Evolutionary conservation across 2,888 invertebrate genomes (phyloP).

Genomic region (Drosophila acutilabella): DNA sequence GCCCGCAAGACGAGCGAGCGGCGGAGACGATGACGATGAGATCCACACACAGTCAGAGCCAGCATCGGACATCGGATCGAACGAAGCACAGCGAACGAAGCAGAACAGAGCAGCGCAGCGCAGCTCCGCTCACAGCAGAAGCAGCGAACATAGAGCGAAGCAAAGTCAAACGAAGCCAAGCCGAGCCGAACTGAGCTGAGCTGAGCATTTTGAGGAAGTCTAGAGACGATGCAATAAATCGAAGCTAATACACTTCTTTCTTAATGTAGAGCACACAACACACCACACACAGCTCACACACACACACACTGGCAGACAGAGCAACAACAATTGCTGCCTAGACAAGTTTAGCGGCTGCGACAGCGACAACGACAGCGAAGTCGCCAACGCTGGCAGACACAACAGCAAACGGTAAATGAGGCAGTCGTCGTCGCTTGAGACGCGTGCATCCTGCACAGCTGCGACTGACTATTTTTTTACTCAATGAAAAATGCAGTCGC

Average conservation of each 20-base stretch:
- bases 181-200: conserved; percentile 24
- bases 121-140: conserved; percentile 15
- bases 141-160: conserved; percentile 10
- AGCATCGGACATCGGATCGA: conserved; percentile 25
- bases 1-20: conserved; percentile 44
- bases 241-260: conserved; percentile 81
- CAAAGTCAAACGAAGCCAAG: conserved; percentile 8
- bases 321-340: conserved; percentile 53
- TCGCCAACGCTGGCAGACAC: conserved; percentile 34
- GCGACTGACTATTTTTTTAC: conserved; percentile 63
- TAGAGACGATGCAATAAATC: conserved; percentile 79
- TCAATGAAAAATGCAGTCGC: conserved; percentile 76
- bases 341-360: conserved; percentile 67
- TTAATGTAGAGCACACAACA: conserved; percentile 73
- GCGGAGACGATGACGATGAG: conserved; percentile 60
- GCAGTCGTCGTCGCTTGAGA: conserved; percentile 38
- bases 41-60: conserved; percentile 41
- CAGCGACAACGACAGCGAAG: conserved; percentile 39
- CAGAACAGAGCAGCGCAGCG: conserved; percentile 14
- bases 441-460: conserved; percentile 72
- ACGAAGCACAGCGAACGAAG: conserved; percentile 17
- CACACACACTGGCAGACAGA: conserved; percentile 18
- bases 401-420: conserved; percentile 73
- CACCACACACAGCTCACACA: conserved; percentile 35
- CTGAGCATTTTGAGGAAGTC: conserved; percentile 58